Percentiles rank a stretch among this genome's conserved stretches.
phyloP scores from a whole-genome alignment of 2,113 vertebrate genomes.

The Cyprinodon brontotheroides region DNA sequence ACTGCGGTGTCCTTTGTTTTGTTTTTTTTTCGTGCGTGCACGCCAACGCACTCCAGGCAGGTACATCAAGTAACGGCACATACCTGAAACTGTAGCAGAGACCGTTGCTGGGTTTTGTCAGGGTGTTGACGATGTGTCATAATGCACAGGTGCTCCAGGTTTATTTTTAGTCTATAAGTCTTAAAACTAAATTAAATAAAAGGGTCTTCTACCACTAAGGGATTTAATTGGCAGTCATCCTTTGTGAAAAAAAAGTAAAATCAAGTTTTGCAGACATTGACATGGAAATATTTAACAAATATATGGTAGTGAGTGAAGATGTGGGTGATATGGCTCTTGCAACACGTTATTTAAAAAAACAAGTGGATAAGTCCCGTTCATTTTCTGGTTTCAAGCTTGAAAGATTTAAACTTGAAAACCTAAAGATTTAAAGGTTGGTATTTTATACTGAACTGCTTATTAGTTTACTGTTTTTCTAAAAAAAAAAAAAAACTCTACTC shows the following conservation, averaged over 20 bases:
- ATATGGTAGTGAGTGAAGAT: background rate
- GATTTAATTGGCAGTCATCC: too few relatives aligned
- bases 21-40: background rate
- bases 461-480: too few relatives aligned
- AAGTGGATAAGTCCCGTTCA: too few relatives aligned
- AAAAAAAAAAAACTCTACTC: too few relatives aligned
- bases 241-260: too few relatives aligned
- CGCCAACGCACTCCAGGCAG: conserved; percentile 57
- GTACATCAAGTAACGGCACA: conserved; percentile 75
- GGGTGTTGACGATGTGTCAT: conserved; percentile 25
- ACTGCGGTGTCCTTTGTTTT: background rate
- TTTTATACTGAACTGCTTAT: too few relatives aligned
- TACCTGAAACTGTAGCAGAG: conserved; percentile 49
- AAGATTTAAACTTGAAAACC: too few relatives aligned
- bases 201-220: background rate
- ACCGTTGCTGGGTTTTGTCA: conserved; percentile 47
- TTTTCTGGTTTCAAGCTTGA: too few relatives aligned
- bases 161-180: background rate
- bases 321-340: background rate
- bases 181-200: background rate
- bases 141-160: background rate
- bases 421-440: too few relatives aligned
- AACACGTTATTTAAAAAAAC: background rate
- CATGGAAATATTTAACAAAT: background rate
- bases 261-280: background rate